Percentiles rank a stretch among this genome's conserved stretches.
phyloP scores from a whole-genome alignment of 1,140 invertebrate genomes.

The Microplitis demolitor region DNA sequence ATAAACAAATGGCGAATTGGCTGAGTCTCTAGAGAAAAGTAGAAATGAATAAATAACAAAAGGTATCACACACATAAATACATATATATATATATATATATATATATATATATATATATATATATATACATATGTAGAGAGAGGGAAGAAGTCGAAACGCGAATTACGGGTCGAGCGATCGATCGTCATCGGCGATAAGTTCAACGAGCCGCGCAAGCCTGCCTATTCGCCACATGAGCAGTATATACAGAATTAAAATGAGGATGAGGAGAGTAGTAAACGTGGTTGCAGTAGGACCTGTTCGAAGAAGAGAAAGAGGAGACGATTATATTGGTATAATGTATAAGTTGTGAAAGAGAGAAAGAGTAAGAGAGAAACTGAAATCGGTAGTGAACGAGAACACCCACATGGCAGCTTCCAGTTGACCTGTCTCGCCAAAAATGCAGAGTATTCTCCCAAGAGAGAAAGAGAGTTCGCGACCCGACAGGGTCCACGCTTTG shows the following conservation, averaged over 20 bases:
- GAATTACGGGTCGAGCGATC: constrained; percentile 18
- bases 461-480: background rate
- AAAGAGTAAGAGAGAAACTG: background rate
- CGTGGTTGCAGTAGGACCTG: too few relatives aligned
- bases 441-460: constrained; percentile 34
- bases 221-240: background rate
- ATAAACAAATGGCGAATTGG: too few relatives aligned
- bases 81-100: too few relatives aligned
- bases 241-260: background rate
- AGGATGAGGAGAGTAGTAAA: too few relatives aligned
- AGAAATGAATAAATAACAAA: too few relatives aligned
- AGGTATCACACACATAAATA: too few relatives aligned
- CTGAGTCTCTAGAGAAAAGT: too few relatives aligned
- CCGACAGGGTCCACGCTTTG: background rate
- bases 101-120: background rate
- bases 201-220: constrained; percentile 15
- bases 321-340: background rate
- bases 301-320: background rate
- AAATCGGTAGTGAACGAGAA: background rate
- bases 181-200: constrained; percentile 24
- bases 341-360: background rate
- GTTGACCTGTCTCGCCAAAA: constrained; percentile 45
- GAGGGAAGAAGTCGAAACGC: constrained; percentile 3
- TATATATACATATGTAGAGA: background rate
- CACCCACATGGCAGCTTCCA: constrained; percentile 34